Conservation (phyloP, 2,797 vertebrate species). For the Cygnus olor region DNA sequence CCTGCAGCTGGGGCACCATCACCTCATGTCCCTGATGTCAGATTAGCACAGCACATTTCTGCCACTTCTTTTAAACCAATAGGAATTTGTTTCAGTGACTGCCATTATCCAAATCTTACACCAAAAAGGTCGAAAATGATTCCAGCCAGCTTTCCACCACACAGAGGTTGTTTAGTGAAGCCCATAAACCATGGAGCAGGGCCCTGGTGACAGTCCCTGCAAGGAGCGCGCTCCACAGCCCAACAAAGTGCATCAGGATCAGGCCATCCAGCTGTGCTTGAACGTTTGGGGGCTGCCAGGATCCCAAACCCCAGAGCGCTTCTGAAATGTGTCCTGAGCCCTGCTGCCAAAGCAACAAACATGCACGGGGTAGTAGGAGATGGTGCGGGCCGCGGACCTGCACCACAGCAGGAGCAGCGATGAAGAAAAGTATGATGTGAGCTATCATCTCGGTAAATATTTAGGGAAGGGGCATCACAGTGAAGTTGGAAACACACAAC, state of each 20-base stretch:
- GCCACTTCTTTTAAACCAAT: neutral
- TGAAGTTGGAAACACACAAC: neutral
- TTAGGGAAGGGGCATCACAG: neutral
- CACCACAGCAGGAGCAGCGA: neutral
- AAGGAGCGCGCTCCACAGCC: fast-evolving
- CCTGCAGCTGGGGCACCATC: fast-evolving
- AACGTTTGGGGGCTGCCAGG: neutral
- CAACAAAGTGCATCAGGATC: neutral
- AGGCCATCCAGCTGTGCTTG: fast-evolving
- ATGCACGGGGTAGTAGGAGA: neutral
- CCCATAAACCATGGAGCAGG: neutral
- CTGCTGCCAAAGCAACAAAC: neutral
- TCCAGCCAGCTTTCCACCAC: fast-evolving
- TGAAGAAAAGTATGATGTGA: neutral
- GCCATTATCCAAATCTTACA: neutral
- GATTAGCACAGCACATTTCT: neutral
- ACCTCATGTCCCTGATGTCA: neutral
- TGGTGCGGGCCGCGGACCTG: neutral
- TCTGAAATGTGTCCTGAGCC: neutral
- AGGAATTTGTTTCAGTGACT: neutral
- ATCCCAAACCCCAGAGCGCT: neutral
- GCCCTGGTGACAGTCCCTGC: neutral
- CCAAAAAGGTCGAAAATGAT: neutral
- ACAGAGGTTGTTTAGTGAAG: neutral
- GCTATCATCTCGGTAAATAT: neutral